Evolutionary conservation across 2,888 invertebrate genomes (phyloP).

Genomic region (Drosophila sordidula): DNA sequence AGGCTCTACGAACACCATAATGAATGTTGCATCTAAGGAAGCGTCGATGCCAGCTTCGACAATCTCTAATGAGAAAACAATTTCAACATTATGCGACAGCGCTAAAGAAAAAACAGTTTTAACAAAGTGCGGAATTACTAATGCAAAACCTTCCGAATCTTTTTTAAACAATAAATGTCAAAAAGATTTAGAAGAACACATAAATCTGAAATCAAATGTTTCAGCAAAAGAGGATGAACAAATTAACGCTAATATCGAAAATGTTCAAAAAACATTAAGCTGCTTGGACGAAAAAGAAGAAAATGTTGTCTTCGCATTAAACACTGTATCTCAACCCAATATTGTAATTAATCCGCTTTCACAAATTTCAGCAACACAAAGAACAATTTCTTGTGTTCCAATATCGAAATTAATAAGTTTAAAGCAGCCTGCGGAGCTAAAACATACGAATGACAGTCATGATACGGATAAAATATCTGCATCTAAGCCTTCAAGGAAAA

Average conservation of each 20-base stretch:
- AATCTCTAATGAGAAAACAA: neutral
- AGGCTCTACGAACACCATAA: neutral
- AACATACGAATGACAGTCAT: neutral
- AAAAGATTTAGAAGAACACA: neutral
- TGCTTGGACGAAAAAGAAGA: conserved; percentile 1
- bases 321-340: conserved; percentile 5
- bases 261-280: neutral
- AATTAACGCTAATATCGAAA: neutral
- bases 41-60: neutral
- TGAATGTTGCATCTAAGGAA: neutral
- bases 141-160: neutral
- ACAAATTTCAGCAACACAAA: neutral
- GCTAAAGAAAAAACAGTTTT: neutral
- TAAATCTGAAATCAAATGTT: neutral
- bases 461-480: neutral
- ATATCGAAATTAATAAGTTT: conserved; percentile 32
- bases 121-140: neutral
- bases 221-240: neutral
- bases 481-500: neutral
- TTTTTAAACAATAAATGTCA: neutral
- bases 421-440: no score
- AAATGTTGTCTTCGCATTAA: neutral
- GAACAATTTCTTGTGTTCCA: conserved; percentile 41
- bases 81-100: neutral
- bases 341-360: conserved; percentile 29